Evolutionary conservation across 2,113 vertebrate genomes (phyloP), one percentile per base, ranked within the genome.

Genomic region (Phaethon lepturus): DNA sequence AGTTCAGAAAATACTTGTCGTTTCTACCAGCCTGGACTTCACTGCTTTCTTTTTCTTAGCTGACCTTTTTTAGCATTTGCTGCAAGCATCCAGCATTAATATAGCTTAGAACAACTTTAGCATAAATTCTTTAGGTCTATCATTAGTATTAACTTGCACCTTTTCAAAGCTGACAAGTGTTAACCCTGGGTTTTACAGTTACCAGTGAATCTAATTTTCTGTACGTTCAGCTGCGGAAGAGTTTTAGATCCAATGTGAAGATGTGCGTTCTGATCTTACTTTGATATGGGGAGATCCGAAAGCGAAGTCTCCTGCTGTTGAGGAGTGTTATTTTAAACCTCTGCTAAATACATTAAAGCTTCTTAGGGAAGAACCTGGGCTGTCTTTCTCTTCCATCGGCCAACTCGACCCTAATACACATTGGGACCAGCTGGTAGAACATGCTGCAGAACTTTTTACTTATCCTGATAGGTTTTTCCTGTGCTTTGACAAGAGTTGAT

Each of bases 391-490:
- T 69, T 77, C 22, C 67, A 31, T 92, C 18, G 6, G 59, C 66
- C 72, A 58, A 83, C 62, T 93, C 7, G 0, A 92, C 58, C 50
- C 90, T 83, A 33, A 56, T 38, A 93, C 82, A 66, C 62, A 29
- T 40, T 94, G 96, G 91, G 93, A 94, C 88, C 84, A 94, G 95
- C 56, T 64, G 95, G 96, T 97, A 96, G 91, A 97, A 97, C 97
- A 92, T 98, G 94, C 96, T 97, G 96, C 97, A 98, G 66, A 78
- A 89, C 60, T 90, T 95, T 96, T 93, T 94, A 76, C 90, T 89
- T 93, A 88, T 64, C 94, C 85, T 62, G 60, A 72, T 97, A 91
- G 90, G 59, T 96, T 89, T 96, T 96, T 95, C 79, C 93, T 96
- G 93, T 97, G 94, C 89, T 97, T 97, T 95, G 91, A 95, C 71